Evolutionary conservation across 2,113 vertebrate species (phyloP).

Genomic region (Chiloscyllium plagiosum): DNA sequence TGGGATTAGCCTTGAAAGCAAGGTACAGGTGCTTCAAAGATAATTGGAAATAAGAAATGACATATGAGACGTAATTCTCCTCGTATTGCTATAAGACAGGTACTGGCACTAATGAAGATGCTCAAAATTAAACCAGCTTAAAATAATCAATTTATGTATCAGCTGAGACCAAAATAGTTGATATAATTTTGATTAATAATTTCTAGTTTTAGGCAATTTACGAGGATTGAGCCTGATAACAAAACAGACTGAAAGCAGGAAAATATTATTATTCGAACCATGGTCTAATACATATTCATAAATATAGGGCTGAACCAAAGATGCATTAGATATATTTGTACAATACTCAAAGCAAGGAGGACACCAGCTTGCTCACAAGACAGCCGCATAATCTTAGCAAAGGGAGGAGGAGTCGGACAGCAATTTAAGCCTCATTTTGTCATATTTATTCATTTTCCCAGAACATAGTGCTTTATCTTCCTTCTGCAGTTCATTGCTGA

Average conservation of each 20-base stretch:
- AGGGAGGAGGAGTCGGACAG: constrained; percentile 14
- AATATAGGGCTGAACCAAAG: constrained; percentile 13
- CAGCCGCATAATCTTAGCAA: constrained; percentile 23
- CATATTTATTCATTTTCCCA: constrained; percentile 26
- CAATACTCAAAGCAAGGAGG: constrained; percentile 17
- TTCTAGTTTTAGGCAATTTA: neutral
- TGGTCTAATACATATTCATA: constrained; percentile 31
- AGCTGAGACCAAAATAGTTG: constrained; percentile 13
- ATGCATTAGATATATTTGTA: constrained; percentile 23
- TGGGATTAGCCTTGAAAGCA: neutral
- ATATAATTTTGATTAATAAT: neutral
- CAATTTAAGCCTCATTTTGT: constrained; percentile 24
- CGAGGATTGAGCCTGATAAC: neutral
- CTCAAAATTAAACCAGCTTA: neutral
- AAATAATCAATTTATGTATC: constrained; percentile 1
- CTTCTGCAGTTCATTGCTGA: constrained; percentile 54
- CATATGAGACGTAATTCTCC: neutral
- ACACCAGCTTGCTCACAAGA: constrained; percentile 10
- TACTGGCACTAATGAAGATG: neutral
- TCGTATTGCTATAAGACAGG: neutral
- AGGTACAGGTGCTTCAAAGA: neutral
- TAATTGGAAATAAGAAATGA: neutral
- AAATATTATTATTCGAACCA: constrained; percentile 2
- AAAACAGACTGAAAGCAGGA: neutral
- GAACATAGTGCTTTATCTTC: constrained; percentile 53